Percentiles rank a stretch among this genome's conserved stretches.
Evolutionary conservation across 2,888 invertebrate species (phyloP).

Genomic region (Operophtera brumata): DNA sequence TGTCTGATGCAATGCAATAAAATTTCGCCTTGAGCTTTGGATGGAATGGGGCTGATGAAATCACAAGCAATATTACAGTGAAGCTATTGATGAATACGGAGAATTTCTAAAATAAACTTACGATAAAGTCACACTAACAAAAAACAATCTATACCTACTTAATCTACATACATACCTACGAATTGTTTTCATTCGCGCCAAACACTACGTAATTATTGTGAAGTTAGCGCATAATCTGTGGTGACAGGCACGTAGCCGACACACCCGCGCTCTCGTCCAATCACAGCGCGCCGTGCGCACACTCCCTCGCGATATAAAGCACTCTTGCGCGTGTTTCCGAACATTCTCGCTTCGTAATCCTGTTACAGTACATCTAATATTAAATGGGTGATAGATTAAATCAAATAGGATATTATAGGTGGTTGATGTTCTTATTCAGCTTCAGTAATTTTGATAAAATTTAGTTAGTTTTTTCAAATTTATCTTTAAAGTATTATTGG

Average conservation of each 20-base stretch:
- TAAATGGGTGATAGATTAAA: conserved; percentile 77
- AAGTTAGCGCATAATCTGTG: neutral
- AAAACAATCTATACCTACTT: neutral
- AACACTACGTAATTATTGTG: neutral
- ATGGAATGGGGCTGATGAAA: conserved; percentile 28
- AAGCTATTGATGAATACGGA: neutral
- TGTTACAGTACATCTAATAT: conserved; percentile 38
- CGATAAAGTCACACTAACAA: neutral
- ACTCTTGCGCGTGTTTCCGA: conserved; percentile 49
- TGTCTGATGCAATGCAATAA: conserved; percentile 55
- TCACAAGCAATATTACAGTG: conserved; percentile 20
- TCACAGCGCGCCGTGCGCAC: conserved; percentile 53
- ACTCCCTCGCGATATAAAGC: conserved; percentile 61
- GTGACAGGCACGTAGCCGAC: conserved; percentile 48
- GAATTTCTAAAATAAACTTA: neutral
- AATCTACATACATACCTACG: neutral
- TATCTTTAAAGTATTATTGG: conserved; percentile 41
- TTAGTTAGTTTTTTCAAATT: conserved; percentile 38
- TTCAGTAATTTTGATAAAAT: conserved; percentile 76
- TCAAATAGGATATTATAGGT: conserved; percentile 69
- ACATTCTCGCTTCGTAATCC: conserved; percentile 49
- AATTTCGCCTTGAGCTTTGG: conserved; percentile 50
- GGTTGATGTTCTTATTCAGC: conserved; percentile 78
- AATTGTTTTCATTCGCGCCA: neutral
- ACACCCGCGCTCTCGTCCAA: conserved; percentile 73